Evolutionary conservation across 2,797 vertebrate species (phyloP).

Genomic region (Sitta carolinensis): DNA sequence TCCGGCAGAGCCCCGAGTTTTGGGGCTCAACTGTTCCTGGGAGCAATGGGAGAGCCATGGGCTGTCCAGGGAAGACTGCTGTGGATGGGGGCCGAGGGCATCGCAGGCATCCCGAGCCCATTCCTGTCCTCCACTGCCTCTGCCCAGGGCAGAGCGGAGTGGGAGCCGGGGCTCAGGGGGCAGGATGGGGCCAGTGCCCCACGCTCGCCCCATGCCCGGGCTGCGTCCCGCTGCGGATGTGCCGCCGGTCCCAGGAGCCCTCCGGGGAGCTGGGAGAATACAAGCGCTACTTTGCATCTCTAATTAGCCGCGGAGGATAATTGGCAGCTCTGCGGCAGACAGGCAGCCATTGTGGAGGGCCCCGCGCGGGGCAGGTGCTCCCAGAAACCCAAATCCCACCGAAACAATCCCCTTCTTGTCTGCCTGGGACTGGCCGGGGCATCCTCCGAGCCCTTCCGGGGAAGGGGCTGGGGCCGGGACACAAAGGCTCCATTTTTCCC

Average conservation of each 20-base stretch:
- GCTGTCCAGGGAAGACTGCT: fast-evolving
- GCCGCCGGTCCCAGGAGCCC: background rate
- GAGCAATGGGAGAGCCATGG: background rate
- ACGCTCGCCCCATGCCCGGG: background rate
- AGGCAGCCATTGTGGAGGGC: slow-evolving; percentile 64
- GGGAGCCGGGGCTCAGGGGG: fast-evolving
- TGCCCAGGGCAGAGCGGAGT: background rate
- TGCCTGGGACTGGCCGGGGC: slow-evolving; percentile 4
- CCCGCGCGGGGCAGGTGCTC: slow-evolving; percentile 54
- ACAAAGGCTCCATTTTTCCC: slow-evolving; percentile 61
- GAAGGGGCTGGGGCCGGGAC: background rate
- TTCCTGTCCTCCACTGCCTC: background rate
- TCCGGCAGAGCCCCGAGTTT: fast-evolving
- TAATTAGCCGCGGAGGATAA: slow-evolving; percentile 66
- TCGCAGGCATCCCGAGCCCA: background rate
- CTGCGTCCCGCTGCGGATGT: background rate
- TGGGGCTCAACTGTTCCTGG: background rate
- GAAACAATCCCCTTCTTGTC: slow-evolving; percentile 65
- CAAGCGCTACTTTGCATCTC: slow-evolving; percentile 44
- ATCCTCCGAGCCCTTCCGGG: slow-evolving; percentile 46
- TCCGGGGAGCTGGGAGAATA: slow-evolving; percentile 17
- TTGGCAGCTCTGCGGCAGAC: slow-evolving; percentile 54
- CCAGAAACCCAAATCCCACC: slow-evolving; percentile 36
- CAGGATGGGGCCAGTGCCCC: background rate
- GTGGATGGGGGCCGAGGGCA: background rate